A percentile compares a stretch with the other conserved stretches of the same genome.
Evolutionary conservation across 2,888 invertebrate genomes (phyloP).

Genomic region (Pachydiplax longipennis): DNA sequence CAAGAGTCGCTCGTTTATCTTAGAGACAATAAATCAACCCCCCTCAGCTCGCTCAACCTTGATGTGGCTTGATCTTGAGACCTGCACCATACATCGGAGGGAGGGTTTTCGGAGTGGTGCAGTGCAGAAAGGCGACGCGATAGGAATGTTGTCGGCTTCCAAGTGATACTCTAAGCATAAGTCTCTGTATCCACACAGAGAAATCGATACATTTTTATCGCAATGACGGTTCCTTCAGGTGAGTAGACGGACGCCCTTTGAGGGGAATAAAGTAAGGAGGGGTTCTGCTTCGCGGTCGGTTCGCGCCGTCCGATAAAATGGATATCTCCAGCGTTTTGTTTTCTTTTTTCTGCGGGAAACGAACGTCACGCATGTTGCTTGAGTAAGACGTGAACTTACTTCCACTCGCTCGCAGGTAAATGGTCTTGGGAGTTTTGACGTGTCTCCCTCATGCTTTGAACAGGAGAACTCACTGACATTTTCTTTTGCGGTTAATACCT

Average conservation of each 20-base stretch:
- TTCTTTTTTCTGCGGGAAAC: too few species aligned
- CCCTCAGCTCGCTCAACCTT: constrained; percentile 8
- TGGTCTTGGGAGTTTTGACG: too few species aligned
- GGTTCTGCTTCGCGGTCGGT: too few species aligned
- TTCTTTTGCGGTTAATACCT: too few species aligned
- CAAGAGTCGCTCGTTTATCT: constrained; percentile 38
- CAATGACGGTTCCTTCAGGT: background rate
- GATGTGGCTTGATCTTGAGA: constrained; percentile 31
- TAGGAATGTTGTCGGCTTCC: background rate
- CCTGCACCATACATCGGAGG: constrained; percentile 1
- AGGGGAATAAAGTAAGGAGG: background rate
- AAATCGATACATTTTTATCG: constrained; percentile 1
- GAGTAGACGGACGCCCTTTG: background rate
- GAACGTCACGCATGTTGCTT: too few species aligned
- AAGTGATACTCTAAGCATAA: background rate
- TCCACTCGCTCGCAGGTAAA: too few species aligned
- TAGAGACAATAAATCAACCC: constrained; percentile 39
- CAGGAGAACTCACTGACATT: too few species aligned
- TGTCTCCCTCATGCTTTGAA: too few species aligned
- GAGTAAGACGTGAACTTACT: too few species aligned
- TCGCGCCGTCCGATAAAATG: too few species aligned
- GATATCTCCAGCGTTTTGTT: too few species aligned
- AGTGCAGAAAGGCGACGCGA: background rate
- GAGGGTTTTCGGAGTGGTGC: background rate
- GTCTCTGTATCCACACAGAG: background rate